Percentiles rank a stretch among this genome's conserved stretches.
Evolutionary conservation across 2,797 vertebrate species (phyloP).

Genomic region (Pristis pectinata): DNA sequence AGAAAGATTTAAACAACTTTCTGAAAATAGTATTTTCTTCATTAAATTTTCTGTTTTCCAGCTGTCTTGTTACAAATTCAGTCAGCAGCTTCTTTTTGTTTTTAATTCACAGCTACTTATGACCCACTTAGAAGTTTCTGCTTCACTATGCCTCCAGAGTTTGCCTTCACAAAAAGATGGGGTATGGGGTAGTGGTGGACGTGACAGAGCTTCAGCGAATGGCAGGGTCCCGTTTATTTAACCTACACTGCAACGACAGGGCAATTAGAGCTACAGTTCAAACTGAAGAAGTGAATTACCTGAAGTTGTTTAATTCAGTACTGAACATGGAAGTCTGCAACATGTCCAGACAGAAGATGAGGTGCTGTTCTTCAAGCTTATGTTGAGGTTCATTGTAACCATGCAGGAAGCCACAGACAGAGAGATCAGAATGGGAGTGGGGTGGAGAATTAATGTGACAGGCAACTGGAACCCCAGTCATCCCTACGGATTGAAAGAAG

Average conservation of each 20-base stretch:
- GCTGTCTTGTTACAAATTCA: background rate
- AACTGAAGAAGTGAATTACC: too few species aligned
- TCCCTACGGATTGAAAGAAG: too few species aligned
- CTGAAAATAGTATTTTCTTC: background rate
- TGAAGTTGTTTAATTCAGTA: too few species aligned
- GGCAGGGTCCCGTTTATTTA: background rate
- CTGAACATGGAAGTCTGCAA: too few species aligned
- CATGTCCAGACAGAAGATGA: too few species aligned
- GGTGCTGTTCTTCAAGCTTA: too few species aligned
- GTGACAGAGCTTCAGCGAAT: background rate
- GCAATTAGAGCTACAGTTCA: too few species aligned
- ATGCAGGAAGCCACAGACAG: too few species aligned
- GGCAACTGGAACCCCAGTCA: too few species aligned
- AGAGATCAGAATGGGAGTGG: too few species aligned
- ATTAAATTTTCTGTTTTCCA: background rate
- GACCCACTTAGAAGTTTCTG: background rate
- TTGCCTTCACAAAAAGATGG: background rate
- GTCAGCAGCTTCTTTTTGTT: background rate
- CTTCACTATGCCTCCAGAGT: background rate
- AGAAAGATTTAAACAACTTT: background rate
- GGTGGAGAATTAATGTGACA: too few species aligned
- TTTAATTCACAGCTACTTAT: background rate
- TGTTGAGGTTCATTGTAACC: too few species aligned
- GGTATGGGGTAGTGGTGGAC: background rate
- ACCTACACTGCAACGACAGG: background rate